Percentiles rank a stretch among this genome's conserved stretches.
Conservation (phyloP, 1,140 invertebrate species). For the Diachasmimorpha longicaudata region DNA sequence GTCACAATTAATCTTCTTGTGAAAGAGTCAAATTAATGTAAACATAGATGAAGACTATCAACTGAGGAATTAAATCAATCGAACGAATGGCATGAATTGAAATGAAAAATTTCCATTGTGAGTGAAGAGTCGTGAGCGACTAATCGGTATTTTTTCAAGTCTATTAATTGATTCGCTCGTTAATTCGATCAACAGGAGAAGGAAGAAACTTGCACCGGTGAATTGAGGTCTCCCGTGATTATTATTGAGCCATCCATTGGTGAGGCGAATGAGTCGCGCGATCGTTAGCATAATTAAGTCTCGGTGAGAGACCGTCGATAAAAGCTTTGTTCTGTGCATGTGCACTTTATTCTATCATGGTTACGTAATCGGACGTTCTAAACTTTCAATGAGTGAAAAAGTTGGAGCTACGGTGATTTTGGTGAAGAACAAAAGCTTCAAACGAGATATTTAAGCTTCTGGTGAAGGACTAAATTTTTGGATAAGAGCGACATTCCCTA, state of each 20-base stretch:
- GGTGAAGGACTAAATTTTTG: no score
- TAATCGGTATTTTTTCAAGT: not conserved
- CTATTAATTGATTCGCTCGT: not conserved
- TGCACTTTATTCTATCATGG: not conserved
- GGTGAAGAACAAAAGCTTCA: not conserved
- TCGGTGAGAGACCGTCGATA: constrained; percentile 24
- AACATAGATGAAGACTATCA: no score
- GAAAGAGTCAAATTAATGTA: no score
- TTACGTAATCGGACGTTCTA: not conserved
- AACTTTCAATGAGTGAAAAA: not conserved
- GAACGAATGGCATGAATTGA: not conserved
- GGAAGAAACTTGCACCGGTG: not conserved
- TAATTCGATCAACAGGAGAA: not conserved
- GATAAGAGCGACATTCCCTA: no score
- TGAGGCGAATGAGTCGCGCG: not conserved
- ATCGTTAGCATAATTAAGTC: constrained; percentile 27
- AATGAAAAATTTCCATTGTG: not conserved
- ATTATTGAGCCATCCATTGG: constrained; percentile 24
- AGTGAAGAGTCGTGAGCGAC: not conserved
- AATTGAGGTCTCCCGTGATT: constrained; percentile 4
- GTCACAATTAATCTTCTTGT: no score
- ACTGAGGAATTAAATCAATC: no score
- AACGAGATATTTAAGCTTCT: no score
- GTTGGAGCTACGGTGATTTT: not conserved
- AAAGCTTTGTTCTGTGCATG: constrained; percentile 1